Conservation (phyloP, 2,113 vertebrate genomes). For the Sarotherodon lohbergeri region DNA sequence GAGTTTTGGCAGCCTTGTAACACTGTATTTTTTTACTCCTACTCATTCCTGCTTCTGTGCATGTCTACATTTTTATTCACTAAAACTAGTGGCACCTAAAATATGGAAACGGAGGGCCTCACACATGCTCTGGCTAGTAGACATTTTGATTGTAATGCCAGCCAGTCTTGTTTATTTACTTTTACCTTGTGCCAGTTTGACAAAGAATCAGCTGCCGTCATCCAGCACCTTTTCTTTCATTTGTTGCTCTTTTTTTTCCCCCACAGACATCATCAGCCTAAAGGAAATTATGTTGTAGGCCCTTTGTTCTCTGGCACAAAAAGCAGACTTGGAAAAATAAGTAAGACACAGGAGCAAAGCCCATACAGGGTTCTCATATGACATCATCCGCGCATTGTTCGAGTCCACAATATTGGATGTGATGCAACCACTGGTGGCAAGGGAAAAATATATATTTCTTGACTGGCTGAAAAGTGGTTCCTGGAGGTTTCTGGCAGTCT, state of each 20-base stretch:
- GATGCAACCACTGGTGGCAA: not conserved
- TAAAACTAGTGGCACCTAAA: slow-evolving; percentile 28
- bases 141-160: not conserved
- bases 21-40: not conserved
- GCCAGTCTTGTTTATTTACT: not conserved
- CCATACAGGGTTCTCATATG: not conserved
- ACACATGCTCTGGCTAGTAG: not conserved
- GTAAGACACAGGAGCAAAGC: slow-evolving; percentile 18
- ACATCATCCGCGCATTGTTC: not conserved
- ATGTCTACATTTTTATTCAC: not conserved
- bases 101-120: not conserved
- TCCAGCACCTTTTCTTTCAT: slow-evolving; percentile 14
- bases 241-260: slow-evolving; percentile 35
- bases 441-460: not conserved
- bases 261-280: slow-evolving; percentile 55
- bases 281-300: slow-evolving; percentile 58
- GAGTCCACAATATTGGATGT: not conserved
- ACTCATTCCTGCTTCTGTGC: not conserved
- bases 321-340: slow-evolving; percentile 47
- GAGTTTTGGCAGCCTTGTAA: slow-evolving; percentile 10
- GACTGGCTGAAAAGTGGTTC: not conserved
- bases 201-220: slow-evolving; percentile 28
- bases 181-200: slow-evolving; percentile 17
- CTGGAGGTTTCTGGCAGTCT: not conserved
- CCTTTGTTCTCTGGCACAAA: slow-evolving; percentile 42